phyloP scores from a whole-genome alignment of 64 coral and sea anemone species.

The Actinia equina region DNA sequence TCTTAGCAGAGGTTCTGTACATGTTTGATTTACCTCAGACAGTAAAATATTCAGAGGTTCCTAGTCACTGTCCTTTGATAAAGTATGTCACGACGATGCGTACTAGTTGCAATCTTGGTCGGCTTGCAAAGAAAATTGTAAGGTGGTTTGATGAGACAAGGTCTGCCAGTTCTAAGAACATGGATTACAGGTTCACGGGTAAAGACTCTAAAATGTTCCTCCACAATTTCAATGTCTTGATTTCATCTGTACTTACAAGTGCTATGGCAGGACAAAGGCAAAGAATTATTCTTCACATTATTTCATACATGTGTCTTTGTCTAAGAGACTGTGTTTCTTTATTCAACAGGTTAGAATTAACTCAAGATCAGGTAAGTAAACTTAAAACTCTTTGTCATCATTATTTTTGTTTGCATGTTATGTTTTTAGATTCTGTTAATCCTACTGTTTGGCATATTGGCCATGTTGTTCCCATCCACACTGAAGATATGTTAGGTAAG shows the following conservation, averaged over 20 bases:
- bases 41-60: conserved; percentile 5
- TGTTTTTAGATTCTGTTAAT: conserved; percentile 10
- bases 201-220: conserved; percentile 23
- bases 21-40: background rate
- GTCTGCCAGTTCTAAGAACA: background rate
- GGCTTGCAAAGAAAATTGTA: background rate
- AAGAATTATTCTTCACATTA: background rate
- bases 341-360: conserved; percentile 7
- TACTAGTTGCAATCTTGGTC: background rate
- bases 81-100: conserved; percentile 10
- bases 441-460: conserved; percentile 28
- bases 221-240: conserved; percentile 27
- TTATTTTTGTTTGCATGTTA: background rate
- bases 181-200: conserved; percentile 27
- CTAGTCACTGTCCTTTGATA: background rate
- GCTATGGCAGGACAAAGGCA: background rate
- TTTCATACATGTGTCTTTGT: conserved; percentile 13
- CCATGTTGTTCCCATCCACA: conserved; percentile 45
- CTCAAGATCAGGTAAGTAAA: background rate
- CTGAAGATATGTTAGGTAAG: conserved; percentile 26
- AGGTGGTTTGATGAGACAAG: conserved; percentile 34
- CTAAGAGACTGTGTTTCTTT: conserved; percentile 23
- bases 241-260: background rate
- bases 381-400: background rate
- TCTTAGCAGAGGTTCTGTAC: conserved; percentile 1